Percentiles rank a stretch among this genome's conserved stretches.
These are phyloP conservation scores for Galbula dea DNA, from an alignment of 2,113 vertebrate species.

Conservation along the genomic window DNA sequence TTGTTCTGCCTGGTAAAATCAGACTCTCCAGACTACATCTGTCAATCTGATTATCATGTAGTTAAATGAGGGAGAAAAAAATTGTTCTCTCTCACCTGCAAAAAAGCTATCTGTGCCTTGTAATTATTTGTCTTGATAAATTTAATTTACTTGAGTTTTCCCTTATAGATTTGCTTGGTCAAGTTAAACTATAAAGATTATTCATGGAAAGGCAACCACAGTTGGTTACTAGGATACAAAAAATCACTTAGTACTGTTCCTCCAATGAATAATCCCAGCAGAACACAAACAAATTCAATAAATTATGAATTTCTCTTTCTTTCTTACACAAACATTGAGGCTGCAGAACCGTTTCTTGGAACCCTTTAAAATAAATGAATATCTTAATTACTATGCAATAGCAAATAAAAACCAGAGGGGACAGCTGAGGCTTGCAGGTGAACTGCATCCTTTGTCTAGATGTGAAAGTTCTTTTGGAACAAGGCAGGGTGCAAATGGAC, in stretches of 20 bases:
- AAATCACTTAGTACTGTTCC: constrained; percentile 37
- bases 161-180: constrained; percentile 23
- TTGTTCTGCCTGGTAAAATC: background rate
- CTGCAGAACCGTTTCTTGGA: constrained; percentile 41
- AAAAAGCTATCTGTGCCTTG: background rate
- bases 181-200: constrained; percentile 40
- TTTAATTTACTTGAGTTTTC: constrained; percentile 12
- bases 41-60: constrained; percentile 25
- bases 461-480: background rate
- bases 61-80: constrained; percentile 31
- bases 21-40: background rate
- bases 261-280: constrained; percentile 47
- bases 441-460: constrained; percentile 28
- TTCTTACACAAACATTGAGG: constrained; percentile 33
- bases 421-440: constrained; percentile 11
- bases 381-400: constrained; percentile 16
- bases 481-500: background rate
- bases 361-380: constrained; percentile 15
- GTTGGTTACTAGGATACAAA: constrained; percentile 64
- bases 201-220: constrained; percentile 38
- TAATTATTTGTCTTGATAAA: constrained; percentile 37
- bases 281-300: constrained; percentile 63
- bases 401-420: constrained; percentile 9
- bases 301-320: constrained; percentile 45
- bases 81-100: background rate